Conservation (phyloP, 2,888 invertebrate genomes). For the Diarsia brunnea region DNA sequence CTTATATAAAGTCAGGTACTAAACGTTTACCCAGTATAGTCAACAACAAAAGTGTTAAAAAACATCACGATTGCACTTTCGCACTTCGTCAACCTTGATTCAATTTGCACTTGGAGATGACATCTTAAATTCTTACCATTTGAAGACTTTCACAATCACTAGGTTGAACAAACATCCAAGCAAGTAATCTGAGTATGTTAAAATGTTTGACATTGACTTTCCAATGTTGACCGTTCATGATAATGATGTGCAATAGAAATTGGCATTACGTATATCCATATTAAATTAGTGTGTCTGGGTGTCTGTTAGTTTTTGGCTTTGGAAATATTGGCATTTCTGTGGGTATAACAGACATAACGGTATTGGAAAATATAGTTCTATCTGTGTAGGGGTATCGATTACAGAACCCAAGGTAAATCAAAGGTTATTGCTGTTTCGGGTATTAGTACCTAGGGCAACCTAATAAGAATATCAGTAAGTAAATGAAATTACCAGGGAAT, state of each 20-base stretch:
- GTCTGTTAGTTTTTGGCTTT: not conserved
- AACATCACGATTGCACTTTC: conserved; percentile 26
- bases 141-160: conserved; percentile 60
- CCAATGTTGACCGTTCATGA: conserved; percentile 40
- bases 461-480: not conserved
- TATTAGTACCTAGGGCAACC: not conserved
- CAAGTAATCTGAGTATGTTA: conserved; percentile 27
- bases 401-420: not conserved
- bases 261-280: conserved; percentile 32
- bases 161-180: conserved; percentile 46
- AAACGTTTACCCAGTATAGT: conserved; percentile 20
- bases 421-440: not conserved
- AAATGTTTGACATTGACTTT: conserved; percentile 67
- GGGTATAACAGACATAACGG: too few species aligned
- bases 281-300: conserved; percentile 3
- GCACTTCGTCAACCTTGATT: conserved; percentile 45
- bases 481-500: not conserved
- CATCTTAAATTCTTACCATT: conserved; percentile 43
- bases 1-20: not conserved
- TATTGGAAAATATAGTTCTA: too few species aligned
- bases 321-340: not conserved
- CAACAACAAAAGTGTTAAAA: conserved; percentile 37
- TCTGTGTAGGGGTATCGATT: too few species aligned
- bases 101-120: conserved; percentile 42
- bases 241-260: conserved; percentile 40